These are phyloP conservation scores for Chaetogeoica ovagalla DNA, from an alignment of 2,888 invertebrate species.

Conservation along the genomic window DNA sequence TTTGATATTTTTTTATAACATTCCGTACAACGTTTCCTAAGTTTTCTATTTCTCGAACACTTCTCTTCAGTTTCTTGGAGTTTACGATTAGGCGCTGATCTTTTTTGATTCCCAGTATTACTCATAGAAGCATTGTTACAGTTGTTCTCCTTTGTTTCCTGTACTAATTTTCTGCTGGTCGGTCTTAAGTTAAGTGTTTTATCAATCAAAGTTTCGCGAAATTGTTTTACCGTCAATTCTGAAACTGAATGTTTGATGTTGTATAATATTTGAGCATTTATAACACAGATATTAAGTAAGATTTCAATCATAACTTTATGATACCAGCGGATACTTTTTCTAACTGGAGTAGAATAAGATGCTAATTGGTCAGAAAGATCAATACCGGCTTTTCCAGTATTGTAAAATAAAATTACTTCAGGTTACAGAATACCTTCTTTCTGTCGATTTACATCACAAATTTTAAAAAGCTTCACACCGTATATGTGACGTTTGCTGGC, in stretches of 20 bases:
- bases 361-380: constrained; percentile 58
- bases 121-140: neutral
- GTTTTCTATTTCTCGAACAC: constrained; percentile 2
- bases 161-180: neutral
- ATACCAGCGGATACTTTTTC: constrained; percentile 59
- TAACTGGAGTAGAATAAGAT: constrained; percentile 56
- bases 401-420: constrained; percentile 57
- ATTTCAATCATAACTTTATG: constrained; percentile 58
- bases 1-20: constrained; percentile 19
- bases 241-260: constrained; percentile 9
- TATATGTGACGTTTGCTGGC: constrained; percentile 50
- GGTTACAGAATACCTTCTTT: constrained; percentile 54
- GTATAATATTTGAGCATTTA: constrained; percentile 57
- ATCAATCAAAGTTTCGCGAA: constrained; percentile 6
- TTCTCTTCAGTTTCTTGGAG: neutral
- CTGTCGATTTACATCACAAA: constrained; percentile 27
- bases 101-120: neutral
- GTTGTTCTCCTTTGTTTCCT: too few species aligned
- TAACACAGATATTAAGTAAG: constrained; percentile 57
- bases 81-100: neutral
- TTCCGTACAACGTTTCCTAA: constrained; percentile 1
- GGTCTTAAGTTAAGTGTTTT: constrained; percentile 11
- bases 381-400: constrained; percentile 58
- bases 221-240: constrained; percentile 12
- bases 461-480: too few species aligned